These are phyloP conservation scores for Pagrus major DNA, from an alignment of 2,113 vertebrate genomes.

Conservation along the genomic window DNA sequence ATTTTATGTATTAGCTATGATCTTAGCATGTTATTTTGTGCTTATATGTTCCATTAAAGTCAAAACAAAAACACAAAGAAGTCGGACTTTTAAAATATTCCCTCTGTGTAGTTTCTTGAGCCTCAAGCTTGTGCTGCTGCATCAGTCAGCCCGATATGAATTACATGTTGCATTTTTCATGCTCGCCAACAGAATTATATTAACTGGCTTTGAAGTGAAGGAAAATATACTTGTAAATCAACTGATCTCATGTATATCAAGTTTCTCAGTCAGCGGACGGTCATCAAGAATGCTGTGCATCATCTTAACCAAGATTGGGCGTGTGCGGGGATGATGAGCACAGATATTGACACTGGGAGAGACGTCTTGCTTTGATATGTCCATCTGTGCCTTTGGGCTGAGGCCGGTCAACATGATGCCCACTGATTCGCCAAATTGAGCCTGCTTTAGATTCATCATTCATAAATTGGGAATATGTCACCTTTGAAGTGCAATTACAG, in stretches of 20 bases:
- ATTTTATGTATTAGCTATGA: neutral
- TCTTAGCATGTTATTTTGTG: neutral
- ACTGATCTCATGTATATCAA: constrained; percentile 58
- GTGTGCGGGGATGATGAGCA: constrained; percentile 48
- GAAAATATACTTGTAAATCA: constrained; percentile 70
- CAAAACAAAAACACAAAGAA: constrained; percentile 31
- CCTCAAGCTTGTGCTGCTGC: constrained; percentile 35
- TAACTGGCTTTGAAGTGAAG: constrained; percentile 72
- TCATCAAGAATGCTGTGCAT: constrained; percentile 63
- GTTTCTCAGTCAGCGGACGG: constrained; percentile 45
- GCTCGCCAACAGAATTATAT: constrained; percentile 61
- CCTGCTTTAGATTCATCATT: constrained; percentile 76
- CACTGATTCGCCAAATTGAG: constrained; percentile 66
- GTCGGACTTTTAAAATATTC: constrained; percentile 48
- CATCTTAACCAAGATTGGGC: constrained; percentile 31
- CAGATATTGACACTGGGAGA: constrained; percentile 75
- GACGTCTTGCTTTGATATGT: constrained; percentile 79
- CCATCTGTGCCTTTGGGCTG: constrained; percentile 73
- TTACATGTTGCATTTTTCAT: constrained; percentile 68
- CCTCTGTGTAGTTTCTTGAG: constrained; percentile 27
- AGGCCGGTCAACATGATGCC: constrained; percentile 69
- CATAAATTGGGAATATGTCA: constrained; percentile 75
- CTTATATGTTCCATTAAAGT: neutral
- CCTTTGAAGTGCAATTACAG: constrained; percentile 74
- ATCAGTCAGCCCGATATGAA: constrained; percentile 54